Base-by-base conservation (phyloP, 2,113 vertebrate species). In the Dolichallabes microphthalmus region DNA sequence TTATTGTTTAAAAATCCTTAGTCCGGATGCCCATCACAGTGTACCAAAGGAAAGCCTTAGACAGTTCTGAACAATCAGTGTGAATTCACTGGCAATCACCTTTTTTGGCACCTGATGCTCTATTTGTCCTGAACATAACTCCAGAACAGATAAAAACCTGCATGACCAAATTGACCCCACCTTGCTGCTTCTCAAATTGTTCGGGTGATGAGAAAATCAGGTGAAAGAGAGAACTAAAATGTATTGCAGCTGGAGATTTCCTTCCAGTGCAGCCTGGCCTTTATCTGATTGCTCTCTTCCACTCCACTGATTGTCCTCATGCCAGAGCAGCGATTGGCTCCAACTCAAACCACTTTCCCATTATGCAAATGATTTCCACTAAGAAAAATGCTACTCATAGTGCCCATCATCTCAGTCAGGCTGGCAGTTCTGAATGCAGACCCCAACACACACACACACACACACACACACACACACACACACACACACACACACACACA, bases 351-450 rank as follows among this genome's bases (percentile, higher is more conserved):
- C 89, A 93, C 89, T 93, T 93, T 93, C 88, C 88, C 90, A 93
- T 93, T 93, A 93, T 94, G 94, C 91, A 93, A 93, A 94, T 93
- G 32, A 88, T 90, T 92, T 91, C 90, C 91, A 91, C 6, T 60
- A 89, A 90, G 91, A 93, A 92, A 94, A 91, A 88, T 91, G 89
- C 90, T 87, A 89, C 87, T 87, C 89, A 90, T 85, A 87, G 86
- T 89, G 90, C 89, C 91, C 90, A 93, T 93, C 92, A 93, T 92
- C 91, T 93, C 91, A 93, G 84, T 58, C n/a, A 88, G 87, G 82
- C 89, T 86, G 88, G 85, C 85, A 84, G 89, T 92, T 66, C 90
- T 92, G 89, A 92, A 92, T 92, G 90, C 91, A 90, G 84, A 58
- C 53, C 0, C 85, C 39, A n/a, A 30, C 17, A 25, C 63, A 12